phyloP scores from a whole-genome alignment of 2,113 vertebrate genomes.

The Sebastes fasciatus region DNA sequence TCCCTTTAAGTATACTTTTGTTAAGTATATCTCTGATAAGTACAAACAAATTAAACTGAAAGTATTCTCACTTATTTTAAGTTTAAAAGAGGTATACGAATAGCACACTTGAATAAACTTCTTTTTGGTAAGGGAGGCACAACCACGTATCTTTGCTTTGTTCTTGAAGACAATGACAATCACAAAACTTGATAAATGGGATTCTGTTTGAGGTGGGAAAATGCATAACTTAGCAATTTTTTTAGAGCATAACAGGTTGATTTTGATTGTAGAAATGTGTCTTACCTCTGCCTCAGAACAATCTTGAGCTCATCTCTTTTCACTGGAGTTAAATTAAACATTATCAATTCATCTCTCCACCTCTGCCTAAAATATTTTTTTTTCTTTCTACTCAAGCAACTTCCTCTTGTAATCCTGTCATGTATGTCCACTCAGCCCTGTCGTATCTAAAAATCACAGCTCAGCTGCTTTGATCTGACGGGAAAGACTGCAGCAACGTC shows the following conservation, averaged over 20 bases:
- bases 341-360: conserved; percentile 3
- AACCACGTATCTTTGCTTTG: background rate
- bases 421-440: conserved; percentile 28
- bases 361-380: background rate
- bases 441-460: conserved; percentile 15
- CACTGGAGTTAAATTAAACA: conserved; percentile 4
- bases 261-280: background rate
- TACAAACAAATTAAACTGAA: too few relatives aligned
- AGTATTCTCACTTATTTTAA: too few relatives aligned
- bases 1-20: too few relatives aligned
- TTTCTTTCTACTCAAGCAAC: conserved; percentile 12
- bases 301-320: conserved; percentile 4
- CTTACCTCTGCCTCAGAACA: background rate
- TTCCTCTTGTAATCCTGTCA: conserved; percentile 24
- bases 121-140: too few relatives aligned
- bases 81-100: too few relatives aligned
- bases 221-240: background rate
- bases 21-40: too few relatives aligned
- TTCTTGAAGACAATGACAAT: background rate
- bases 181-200: background rate
- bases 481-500: background rate
- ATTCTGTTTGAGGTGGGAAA: background rate
- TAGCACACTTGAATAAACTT: too few relatives aligned
- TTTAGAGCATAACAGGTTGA: background rate
- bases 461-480: conserved; percentile 48